A percentile compares a stretch with the other conserved stretches of the same genome.
Evolutionary conservation across 2,888 invertebrate genomes (phyloP).

Genomic region (Arrhopalites spinosus): DNA sequence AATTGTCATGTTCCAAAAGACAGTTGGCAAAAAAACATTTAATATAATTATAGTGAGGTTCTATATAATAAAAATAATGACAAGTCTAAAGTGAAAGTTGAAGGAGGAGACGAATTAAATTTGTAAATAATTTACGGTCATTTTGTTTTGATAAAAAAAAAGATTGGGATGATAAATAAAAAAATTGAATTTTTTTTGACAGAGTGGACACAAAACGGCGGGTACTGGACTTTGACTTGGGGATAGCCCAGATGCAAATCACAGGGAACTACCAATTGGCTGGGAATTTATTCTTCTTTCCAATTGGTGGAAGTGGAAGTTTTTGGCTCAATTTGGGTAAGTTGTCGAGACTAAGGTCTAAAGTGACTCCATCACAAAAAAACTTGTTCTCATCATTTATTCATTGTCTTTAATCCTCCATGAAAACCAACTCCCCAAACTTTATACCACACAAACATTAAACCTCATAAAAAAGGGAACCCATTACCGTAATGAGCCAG

Average conservation of each 20-base stretch:
- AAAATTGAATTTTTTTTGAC: too few relatives aligned
- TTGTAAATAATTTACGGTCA: too few relatives aligned
- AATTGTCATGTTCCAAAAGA: too few relatives aligned
- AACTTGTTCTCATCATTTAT: slow-evolving; percentile 17
- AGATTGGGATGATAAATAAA: too few relatives aligned
- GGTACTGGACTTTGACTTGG: slow-evolving; percentile 64
- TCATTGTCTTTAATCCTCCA: slow-evolving; percentile 26
- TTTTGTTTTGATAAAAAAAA: too few relatives aligned
- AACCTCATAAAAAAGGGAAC: not conserved
- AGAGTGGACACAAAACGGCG: slow-evolving; percentile 64
- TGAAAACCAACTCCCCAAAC: too few relatives aligned
- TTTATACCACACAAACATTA: too few relatives aligned
- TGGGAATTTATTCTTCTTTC: slow-evolving; percentile 77
- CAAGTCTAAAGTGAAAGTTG: too few relatives aligned
- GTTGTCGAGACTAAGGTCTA: slow-evolving; percentile 12
- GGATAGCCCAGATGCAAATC: slow-evolving; percentile 68
- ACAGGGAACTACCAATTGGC: slow-evolving; percentile 77
- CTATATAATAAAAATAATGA: too few relatives aligned
- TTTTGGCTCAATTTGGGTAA: slow-evolving; percentile 66
- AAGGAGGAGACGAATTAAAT: too few relatives aligned
- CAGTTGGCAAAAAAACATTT: too few relatives aligned
- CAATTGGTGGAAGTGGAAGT: slow-evolving; percentile 77
- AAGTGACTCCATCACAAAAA: not conserved
- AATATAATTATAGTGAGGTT: too few relatives aligned
- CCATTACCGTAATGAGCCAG: slow-evolving; percentile 20